A percentile compares a stretch with the other conserved stretches of the same genome.
Conservation (phyloP, 1,140 invertebrate species). For the Aleiodes sp. region DNA sequence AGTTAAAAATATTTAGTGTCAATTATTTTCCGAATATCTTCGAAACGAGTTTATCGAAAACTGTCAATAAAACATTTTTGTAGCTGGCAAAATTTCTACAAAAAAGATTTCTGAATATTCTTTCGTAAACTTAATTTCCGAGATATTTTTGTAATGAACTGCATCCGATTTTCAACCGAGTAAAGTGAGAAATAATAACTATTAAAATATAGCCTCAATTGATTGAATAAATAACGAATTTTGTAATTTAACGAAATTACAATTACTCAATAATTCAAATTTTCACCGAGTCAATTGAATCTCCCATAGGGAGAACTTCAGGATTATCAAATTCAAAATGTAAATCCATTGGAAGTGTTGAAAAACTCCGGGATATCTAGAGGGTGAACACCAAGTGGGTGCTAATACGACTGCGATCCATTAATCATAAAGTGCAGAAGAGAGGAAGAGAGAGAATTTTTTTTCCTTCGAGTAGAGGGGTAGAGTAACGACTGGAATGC, state of each 20-base stretch:
- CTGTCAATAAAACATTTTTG: too few relatives aligned
- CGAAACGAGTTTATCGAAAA: too few relatives aligned
- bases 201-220: too few relatives aligned
- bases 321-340: slow-evolving; percentile 51
- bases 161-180: too few relatives aligned
- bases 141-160: too few relatives aligned
- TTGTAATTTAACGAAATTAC: background rate
- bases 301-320: background rate
- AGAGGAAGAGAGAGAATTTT: background rate
- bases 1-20: too few relatives aligned
- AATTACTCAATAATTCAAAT: background rate
- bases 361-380: slow-evolving; percentile 10
- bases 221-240: background rate
- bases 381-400: slow-evolving; percentile 40
- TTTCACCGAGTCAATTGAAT: slow-evolving; percentile 1
- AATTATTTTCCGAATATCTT: too few relatives aligned
- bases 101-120: too few relatives aligned
- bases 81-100: too few relatives aligned
- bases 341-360: slow-evolving; percentile 38
- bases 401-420: slow-evolving; percentile 46
- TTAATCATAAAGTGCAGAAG: slow-evolving; percentile 48
- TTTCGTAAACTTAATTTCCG: too few relatives aligned
- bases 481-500: background rate
- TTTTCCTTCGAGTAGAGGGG: too few relatives aligned
- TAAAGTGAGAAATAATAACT: too few relatives aligned